Evolutionary conservation across 2,888 invertebrate genomes (phyloP).

Genomic region (Erynnis tages): DNA sequence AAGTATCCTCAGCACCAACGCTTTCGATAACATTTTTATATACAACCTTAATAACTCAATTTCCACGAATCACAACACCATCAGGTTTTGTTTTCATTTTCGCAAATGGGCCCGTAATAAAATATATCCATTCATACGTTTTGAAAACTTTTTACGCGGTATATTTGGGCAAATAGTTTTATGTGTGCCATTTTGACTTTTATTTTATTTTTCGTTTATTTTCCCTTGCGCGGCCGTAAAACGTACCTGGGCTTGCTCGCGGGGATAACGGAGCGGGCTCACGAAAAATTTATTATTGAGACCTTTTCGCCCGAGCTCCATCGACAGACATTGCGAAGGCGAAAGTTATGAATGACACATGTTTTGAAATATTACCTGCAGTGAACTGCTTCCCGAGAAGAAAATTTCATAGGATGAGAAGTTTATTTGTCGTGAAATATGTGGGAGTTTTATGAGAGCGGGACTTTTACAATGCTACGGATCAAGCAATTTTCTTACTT

Average conservation of each 20-base stretch:
- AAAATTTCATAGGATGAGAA: conserved; percentile 77
- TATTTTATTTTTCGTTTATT: conserved; percentile 82
- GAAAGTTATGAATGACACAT: conserved; percentile 82
- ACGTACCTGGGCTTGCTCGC: conserved; percentile 77
- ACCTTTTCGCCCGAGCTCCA: conserved; percentile 78
- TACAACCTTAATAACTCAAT: not conserved
- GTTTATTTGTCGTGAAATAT: conserved; percentile 81
- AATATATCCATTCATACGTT: conserved; percentile 41
- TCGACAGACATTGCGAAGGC: conserved; percentile 81
- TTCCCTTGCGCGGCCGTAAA: conserved; percentile 79
- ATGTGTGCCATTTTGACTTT: conserved; percentile 79
- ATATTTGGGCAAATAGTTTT: conserved; percentile 76
- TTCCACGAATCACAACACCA: not conserved
- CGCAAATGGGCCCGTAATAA: conserved; percentile 27
- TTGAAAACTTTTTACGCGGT: conserved; percentile 59
- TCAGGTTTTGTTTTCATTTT: conserved; percentile 25
- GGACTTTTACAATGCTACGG: conserved; percentile 74
- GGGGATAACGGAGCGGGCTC: conserved; percentile 77
- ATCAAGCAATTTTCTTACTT: conserved; percentile 72
- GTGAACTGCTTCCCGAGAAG: conserved; percentile 71
- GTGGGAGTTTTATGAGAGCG: conserved; percentile 76
- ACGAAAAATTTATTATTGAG: conserved; percentile 81
- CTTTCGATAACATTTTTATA: not conserved
- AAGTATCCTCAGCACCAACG: not conserved
- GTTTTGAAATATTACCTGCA: conserved; percentile 82